phyloP scores from a whole-genome alignment of 2,113 vertebrate species.

The Hydrochoerus hydrochaeris region DNA sequence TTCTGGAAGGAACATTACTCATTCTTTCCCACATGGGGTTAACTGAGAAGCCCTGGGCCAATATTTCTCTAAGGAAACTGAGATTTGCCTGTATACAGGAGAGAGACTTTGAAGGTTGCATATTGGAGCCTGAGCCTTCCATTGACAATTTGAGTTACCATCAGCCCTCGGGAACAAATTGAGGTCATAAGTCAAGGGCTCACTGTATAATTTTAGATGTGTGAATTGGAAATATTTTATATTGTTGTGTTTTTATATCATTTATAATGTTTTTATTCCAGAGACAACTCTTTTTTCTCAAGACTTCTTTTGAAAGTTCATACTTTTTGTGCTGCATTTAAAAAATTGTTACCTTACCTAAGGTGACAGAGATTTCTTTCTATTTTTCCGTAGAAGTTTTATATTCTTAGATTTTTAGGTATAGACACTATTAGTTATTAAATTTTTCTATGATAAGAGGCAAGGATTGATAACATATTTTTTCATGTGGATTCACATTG shows the following conservation, averaged over 20 bases:
- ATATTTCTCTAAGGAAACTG: too few species aligned
- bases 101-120: too few species aligned
- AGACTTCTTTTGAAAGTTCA: background rate
- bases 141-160: too few species aligned
- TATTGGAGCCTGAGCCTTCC: too few species aligned
- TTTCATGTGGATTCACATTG: background rate
- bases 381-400: constrained; percentile 12
- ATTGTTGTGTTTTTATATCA: background rate
- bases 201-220: background rate
- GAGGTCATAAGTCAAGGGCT: too few species aligned
- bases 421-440: background rate
- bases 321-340: background rate
- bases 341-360: constrained; percentile 9
- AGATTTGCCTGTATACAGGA: too few species aligned
- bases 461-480: background rate
- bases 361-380: background rate
- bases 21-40: too few species aligned
- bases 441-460: background rate
- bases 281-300: background rate
- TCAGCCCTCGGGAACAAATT: too few species aligned
- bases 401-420: constrained; percentile 19
- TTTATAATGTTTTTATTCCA: background rate
- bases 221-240: constrained; percentile 24
- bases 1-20: too few species aligned
- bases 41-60: too few species aligned